Conservation (phyloP, 2,113 vertebrate species). For the Hydropotes inermis region DNA sequence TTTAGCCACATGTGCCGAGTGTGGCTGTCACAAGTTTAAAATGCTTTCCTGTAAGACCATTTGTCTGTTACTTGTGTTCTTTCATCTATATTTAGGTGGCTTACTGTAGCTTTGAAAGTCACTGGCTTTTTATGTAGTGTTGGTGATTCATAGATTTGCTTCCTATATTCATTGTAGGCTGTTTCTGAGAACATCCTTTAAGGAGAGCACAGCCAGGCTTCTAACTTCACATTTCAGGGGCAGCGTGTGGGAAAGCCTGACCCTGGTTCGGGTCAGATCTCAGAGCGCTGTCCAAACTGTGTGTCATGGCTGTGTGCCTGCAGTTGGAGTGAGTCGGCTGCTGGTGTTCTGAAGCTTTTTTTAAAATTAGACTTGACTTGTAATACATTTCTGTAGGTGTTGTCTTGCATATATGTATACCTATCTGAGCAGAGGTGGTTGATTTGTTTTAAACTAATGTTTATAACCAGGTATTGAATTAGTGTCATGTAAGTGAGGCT, state of each 20-base stretch:
- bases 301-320: background rate
- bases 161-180: background rate
- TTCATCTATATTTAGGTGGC: constrained; percentile 64
- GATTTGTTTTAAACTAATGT: background rate
- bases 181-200: background rate
- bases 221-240: background rate
- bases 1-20: constrained; percentile 59
- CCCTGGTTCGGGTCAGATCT: background rate
- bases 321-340: background rate
- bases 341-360: background rate
- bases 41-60: constrained; percentile 9
- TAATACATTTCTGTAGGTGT: background rate
- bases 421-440: background rate
- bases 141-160: background rate
- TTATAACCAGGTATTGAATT: background rate
- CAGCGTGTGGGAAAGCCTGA: background rate
- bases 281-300: background rate
- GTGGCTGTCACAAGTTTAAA: constrained; percentile 57
- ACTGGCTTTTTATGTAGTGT: background rate
- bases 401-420: background rate
- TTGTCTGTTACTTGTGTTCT: background rate
- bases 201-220: background rate
- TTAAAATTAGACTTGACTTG: background rate
- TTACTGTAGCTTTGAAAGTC: constrained; percentile 48
- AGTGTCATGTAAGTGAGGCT: background rate